Evolutionary conservation across 2,113 vertebrate genomes (phyloP).

Genomic region (Ranitomeya imitator): DNA sequence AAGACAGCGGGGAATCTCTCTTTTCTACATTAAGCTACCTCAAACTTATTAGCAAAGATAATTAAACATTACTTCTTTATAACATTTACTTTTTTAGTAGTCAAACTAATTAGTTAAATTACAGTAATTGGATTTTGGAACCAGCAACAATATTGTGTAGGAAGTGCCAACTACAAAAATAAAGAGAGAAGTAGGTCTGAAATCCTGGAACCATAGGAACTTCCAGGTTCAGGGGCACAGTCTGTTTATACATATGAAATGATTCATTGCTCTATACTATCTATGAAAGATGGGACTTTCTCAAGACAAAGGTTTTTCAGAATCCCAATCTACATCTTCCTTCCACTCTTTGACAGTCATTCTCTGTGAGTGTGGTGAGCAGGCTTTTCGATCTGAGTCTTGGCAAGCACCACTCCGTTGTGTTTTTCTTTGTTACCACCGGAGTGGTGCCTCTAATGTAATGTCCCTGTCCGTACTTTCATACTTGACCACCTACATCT

Average conservation of each 20-base stretch:
- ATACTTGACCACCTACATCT: too few relatives aligned
- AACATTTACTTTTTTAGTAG: slow-evolving; percentile 57
- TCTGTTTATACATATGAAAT: not conserved
- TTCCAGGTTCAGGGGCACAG: not conserved
- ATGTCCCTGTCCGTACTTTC: too few relatives aligned
- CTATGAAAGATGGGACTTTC: not conserved
- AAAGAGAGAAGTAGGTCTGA: not conserved
- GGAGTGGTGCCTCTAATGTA: too few relatives aligned
- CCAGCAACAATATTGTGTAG: slow-evolving; percentile 31
- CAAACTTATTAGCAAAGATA: slow-evolving; percentile 59
- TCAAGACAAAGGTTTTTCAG: not conserved
- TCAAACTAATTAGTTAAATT: slow-evolving; percentile 58
- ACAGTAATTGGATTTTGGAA: slow-evolving; percentile 54
- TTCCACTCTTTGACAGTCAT: too few relatives aligned
- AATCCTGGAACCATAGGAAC: not conserved
- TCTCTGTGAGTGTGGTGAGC: too few relatives aligned
- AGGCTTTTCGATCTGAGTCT: too few relatives aligned
- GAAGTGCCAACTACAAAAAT: slow-evolving; percentile 8
- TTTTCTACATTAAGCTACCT: slow-evolving; percentile 56
- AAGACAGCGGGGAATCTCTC: slow-evolving; percentile 55
- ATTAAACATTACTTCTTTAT: slow-evolving; percentile 56
- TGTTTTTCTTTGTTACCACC: too few relatives aligned
- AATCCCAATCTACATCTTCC: too few relatives aligned
- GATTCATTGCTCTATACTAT: not conserved
- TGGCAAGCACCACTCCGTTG: too few relatives aligned